A percentile compares a stretch with the other conserved stretches of the same genome.
Evolutionary conservation across 1,140 invertebrate species (phyloP).

Genomic region (Anoplolepis gracilipes): DNA sequence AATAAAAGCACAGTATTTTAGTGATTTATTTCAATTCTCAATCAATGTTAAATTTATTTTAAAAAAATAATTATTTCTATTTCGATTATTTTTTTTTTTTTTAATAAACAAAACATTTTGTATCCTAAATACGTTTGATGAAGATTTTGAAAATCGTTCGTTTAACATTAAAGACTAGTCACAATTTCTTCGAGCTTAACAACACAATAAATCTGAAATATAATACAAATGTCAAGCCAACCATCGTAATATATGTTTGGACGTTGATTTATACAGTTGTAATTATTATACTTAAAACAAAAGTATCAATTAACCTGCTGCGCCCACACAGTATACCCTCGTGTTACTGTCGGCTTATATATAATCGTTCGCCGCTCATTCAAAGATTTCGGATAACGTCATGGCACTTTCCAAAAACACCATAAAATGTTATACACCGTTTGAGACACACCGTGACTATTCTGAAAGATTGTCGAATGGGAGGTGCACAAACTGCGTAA

Average conservation of each 20-base stretch:
- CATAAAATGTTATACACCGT: background rate
- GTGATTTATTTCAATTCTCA: background rate
- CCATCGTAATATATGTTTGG: conserved; percentile 15
- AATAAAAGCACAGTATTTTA: background rate
- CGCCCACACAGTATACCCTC: conserved; percentile 22
- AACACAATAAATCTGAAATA: conserved; percentile 34
- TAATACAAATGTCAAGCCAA: conserved; percentile 44
- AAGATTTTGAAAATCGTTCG: background rate
- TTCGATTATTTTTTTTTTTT: background rate
- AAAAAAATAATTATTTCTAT: background rate
- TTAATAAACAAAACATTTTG: no score
- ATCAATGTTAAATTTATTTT: background rate
- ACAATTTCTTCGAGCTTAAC: conserved; percentile 5
- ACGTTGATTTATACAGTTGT: conserved; percentile 67
- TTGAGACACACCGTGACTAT: conserved; percentile 50
- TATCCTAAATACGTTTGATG: background rate
- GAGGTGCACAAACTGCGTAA: conserved; percentile 76
- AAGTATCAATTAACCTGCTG: conserved; percentile 68
- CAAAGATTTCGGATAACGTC: conserved; percentile 61
- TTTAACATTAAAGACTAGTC: background rate
- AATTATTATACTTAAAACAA: conserved; percentile 64
- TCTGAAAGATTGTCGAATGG: conserved; percentile 65
- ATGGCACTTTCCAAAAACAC: conserved; percentile 25
- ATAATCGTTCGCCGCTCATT: conserved; percentile 42
- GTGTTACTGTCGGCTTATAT: background rate